phyloP scores from a whole-genome alignment of 2,888 invertebrate species.

The Steromphala cineraria region DNA sequence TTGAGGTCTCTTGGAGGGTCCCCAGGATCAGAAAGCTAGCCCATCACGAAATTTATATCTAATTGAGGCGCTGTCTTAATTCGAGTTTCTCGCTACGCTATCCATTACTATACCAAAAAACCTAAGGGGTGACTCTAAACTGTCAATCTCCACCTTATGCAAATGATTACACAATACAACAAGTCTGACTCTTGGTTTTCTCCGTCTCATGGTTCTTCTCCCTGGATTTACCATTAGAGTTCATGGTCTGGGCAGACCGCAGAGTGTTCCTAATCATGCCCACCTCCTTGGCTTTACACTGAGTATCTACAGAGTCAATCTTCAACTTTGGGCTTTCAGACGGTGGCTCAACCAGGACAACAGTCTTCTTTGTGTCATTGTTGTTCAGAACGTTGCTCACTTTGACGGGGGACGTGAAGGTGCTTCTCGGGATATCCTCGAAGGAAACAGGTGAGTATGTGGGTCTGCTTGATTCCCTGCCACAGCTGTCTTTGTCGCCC shows the following conservation, averaged over 20 bases:
- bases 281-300: not conserved
- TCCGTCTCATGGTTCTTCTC: not conserved
- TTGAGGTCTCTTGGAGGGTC: too few relatives aligned
- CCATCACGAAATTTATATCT: too few relatives aligned
- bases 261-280: slow-evolving; percentile 3
- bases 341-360: not conserved
- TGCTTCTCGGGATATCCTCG: slow-evolving; percentile 44
- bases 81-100: too few relatives aligned
- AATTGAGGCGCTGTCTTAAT: too few relatives aligned
- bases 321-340: not conserved
- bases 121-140: too few relatives aligned
- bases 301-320: not conserved
- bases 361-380: not conserved
- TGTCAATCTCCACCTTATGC: too few relatives aligned
- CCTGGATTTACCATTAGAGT: too few relatives aligned
- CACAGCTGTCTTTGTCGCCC: not conserved
- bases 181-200: slow-evolving; percentile 3
- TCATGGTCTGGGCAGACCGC: not conserved
- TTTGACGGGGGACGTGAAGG: not conserved
- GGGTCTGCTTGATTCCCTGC: slow-evolving; percentile 29
- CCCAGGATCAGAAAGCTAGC: too few relatives aligned
- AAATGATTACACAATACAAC: not conserved
- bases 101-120: too few relatives aligned
- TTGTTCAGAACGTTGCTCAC: not conserved
- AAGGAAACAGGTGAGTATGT: slow-evolving; percentile 64